These are phyloP conservation scores for Griposia aprilina DNA, from an alignment of 2,888 invertebrate genomes.

Conservation along the genomic window DNA sequence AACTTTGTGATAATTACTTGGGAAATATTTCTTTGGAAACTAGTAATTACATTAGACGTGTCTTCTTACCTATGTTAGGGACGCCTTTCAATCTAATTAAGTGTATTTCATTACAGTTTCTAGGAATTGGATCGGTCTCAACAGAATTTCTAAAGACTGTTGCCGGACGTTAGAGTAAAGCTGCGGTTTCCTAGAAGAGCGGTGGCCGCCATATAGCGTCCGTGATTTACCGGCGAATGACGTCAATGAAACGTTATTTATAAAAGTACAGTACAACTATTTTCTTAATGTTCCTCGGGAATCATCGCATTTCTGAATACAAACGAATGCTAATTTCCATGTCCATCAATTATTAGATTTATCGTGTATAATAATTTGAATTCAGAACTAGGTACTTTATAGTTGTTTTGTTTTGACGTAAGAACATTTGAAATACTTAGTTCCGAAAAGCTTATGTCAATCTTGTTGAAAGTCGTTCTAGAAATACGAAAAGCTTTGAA, in stretches of 20 bases:
- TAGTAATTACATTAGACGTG: conserved; percentile 22
- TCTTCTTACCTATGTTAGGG: not conserved
- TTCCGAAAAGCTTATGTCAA: no score
- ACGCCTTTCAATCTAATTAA: not conserved
- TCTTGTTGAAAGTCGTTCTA: no score
- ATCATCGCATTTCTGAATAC: no score
- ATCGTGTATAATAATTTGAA: no score
- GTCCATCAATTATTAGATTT: no score
- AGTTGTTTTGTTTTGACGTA: no score
- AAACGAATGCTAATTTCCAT: no score
- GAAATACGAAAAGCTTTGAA: no score
- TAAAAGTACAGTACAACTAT: not conserved
- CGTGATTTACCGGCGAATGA: not conserved
- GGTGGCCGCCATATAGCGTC: no score
- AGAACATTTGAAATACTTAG: no score
- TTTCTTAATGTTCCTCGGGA: no score
- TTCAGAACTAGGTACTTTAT: no score
- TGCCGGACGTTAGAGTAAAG: not conserved
- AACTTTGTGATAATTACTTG: conserved; percentile 23
- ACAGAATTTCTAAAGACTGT: not conserved
- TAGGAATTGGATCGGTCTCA: not conserved
- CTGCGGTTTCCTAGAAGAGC: not conserved
- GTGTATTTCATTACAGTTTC: not conserved
- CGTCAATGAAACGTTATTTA: not conserved
- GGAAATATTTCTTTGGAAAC: conserved; percentile 20